Evolutionary conservation across 2,797 vertebrate species (phyloP), one percentile per base, ranked within the genome.

Genomic region (Gorsachius magnificus): DNA sequence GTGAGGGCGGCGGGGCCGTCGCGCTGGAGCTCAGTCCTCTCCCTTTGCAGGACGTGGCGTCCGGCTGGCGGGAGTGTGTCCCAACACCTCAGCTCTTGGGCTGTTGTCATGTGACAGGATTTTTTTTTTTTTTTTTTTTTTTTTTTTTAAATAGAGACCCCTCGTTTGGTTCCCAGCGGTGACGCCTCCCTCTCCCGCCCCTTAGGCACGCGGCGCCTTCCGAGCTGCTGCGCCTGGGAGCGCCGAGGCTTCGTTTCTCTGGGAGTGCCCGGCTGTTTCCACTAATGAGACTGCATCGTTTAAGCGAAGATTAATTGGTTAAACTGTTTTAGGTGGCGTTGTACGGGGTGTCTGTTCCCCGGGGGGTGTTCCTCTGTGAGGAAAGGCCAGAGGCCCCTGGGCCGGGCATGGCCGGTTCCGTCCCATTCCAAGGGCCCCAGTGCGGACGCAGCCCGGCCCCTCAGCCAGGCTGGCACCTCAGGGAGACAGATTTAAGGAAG

Each of bases 401-500:
- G 11, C 16, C 0, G 2, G 57, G 5, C 25, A 4, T 1, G 43
- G 50, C 66, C 1, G 1, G 54, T 25, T 33, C 61, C 16, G 6
- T 13, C 13, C 1, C 2, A 31, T 79, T 58, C 72, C 26, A 5
- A 29, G 45, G 41, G 45, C 28, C 11, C 7, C 50, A 28, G n/a
- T 58, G 2, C 50, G 35, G 35, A 35, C 28, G 20, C 45, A 24
- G 61, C 61, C 22, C 25, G 14, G 31, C 54, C 36, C 48, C 20
- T 57, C 68, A 35, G 46, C 41, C 21, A 5, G 11, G 22, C 24
- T 0, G 0, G 16, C 0, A 0, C 54, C 48, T 46, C 25, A n/a
- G 45, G 16, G 50, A 43, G 43, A 17, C 0, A 2, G 31, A 5
- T 9, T 19, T n/a, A 24, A 66, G 35, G 24, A 48, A 86, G 25